Conservation (phyloP, 2,113 vertebrate species). For the Tragelaphus imberbis region DNA sequence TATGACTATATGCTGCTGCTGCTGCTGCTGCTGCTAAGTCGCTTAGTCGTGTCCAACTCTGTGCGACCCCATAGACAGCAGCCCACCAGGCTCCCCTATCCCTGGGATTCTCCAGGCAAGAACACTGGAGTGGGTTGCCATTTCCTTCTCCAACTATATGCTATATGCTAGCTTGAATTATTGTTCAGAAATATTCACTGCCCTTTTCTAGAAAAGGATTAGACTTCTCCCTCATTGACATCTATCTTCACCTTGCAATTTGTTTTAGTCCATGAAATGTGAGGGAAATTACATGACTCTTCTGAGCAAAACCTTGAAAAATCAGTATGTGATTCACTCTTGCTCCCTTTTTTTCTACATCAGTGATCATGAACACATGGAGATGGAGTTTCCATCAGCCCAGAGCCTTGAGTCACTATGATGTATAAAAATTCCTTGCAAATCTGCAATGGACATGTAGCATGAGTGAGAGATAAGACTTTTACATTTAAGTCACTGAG, state of each 20-base stretch:
- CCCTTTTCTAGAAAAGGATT: neutral
- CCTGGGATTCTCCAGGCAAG: too few species aligned
- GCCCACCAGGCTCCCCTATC: too few species aligned
- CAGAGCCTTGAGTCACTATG: neutral
- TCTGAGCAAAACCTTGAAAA: neutral
- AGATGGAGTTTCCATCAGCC: neutral
- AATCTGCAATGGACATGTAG: neutral
- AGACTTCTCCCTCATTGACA: neutral
- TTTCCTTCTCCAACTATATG: too few species aligned
- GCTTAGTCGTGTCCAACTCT: too few species aligned
- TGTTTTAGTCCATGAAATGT: neutral
- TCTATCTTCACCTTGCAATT: neutral
- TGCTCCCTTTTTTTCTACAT: neutral
- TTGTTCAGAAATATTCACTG: neutral
- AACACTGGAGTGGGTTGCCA: too few species aligned
- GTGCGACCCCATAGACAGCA: too few species aligned
- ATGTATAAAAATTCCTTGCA: neutral
- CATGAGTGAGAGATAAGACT: neutral
- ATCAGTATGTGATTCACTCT: neutral
- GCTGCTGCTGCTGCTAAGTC: too few species aligned
- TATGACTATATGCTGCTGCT: neutral
- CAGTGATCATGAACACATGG: neutral
- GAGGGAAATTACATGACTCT: neutral
- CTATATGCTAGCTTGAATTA: neutral
- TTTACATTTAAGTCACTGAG: neutral